phyloP scores from a whole-genome alignment of 64 coral and sea anemone species.

The Hydrozoanthus tunicans region DNA sequence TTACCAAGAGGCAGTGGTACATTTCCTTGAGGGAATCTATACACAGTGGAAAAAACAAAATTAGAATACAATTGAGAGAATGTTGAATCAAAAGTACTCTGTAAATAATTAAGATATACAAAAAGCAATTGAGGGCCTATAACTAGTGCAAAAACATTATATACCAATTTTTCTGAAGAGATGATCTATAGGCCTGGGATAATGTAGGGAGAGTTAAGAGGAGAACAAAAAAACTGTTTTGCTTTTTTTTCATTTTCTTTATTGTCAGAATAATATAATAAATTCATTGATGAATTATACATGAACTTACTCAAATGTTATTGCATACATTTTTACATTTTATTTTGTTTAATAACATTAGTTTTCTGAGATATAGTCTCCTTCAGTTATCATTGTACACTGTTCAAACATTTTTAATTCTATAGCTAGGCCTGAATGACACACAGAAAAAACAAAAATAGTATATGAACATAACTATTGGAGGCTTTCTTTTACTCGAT shows the following conservation, averaged over 20 bases:
- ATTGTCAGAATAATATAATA: not conserved
- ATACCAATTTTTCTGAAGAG: too few species aligned
- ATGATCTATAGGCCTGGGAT: too few species aligned
- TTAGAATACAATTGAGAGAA: too few species aligned
- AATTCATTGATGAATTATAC: not conserved
- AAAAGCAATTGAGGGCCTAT: too few species aligned
- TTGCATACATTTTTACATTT: conserved; percentile 8
- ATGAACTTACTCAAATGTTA: conserved; percentile 8
- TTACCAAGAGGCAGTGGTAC: too few species aligned
- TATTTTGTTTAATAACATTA: conserved; percentile 5
- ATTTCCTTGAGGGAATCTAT: too few species aligned
- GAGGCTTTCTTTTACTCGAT: too few species aligned
- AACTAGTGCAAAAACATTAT: too few species aligned
- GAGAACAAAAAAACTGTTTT: conserved; percentile 8
- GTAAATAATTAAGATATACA: too few species aligned
- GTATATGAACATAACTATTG: conserved; percentile 4
- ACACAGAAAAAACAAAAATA: conserved; percentile 1
- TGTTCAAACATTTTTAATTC: conserved; percentile 1
- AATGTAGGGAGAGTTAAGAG: not conserved
- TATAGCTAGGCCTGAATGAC: conserved; percentile 6
- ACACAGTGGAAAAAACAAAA: too few species aligned
- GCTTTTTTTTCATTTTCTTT: conserved; percentile 1
- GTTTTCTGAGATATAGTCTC: conserved; percentile 3
- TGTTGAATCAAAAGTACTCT: too few species aligned
- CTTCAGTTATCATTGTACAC: not conserved